A percentile compares a stretch with the other conserved stretches of the same genome.
These are phyloP conservation scores for Semicossyphus pulcher DNA, from an alignment of 2,113 vertebrate species.

Conservation along the genomic window DNA sequence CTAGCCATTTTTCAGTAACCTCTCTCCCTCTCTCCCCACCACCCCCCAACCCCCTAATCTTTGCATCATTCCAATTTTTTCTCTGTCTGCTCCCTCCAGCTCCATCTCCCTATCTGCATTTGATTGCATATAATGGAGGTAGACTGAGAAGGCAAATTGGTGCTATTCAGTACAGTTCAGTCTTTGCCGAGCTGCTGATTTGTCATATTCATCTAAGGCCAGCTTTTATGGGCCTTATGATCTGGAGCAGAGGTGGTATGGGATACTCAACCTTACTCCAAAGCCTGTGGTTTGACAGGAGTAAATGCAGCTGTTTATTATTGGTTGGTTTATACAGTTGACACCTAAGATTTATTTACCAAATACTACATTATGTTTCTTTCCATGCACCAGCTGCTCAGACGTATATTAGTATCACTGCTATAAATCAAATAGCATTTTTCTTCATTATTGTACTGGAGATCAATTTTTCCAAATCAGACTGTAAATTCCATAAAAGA, in stretches of 20 bases:
- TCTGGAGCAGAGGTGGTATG: conserved; percentile 30
- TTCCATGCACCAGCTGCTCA: background rate
- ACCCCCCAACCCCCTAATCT: conserved; percentile 24
- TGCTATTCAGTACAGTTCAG: conserved; percentile 68
- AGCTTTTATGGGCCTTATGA: conserved; percentile 69
- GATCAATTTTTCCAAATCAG: too few species aligned
- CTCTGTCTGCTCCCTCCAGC: conserved; percentile 49
- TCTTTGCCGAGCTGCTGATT: conserved; percentile 65
- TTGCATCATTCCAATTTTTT: conserved; percentile 64
- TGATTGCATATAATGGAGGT: conserved; percentile 76
- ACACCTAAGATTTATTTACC: background rate
- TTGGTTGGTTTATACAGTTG: conserved; percentile 13
- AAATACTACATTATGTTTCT: background rate
- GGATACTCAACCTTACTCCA: conserved; percentile 24
- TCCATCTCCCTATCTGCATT: conserved; percentile 61
- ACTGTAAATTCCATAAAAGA: background rate
- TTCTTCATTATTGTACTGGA: background rate
- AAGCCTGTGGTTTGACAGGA: conserved; percentile 9
- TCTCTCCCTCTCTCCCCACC: background rate
- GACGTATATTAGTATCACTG: background rate
- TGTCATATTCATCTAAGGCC: conserved; percentile 67
- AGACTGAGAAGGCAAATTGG: conserved; percentile 74
- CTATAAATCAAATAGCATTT: background rate
- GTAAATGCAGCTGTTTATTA: conserved; percentile 20
- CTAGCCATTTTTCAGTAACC: conserved; percentile 20